A percentile compares a stretch with the other conserved stretches of the same genome.
Evolutionary conservation across 2,113 vertebrate species (phyloP).

Genomic region (Poicephalus gulielmi): DNA sequence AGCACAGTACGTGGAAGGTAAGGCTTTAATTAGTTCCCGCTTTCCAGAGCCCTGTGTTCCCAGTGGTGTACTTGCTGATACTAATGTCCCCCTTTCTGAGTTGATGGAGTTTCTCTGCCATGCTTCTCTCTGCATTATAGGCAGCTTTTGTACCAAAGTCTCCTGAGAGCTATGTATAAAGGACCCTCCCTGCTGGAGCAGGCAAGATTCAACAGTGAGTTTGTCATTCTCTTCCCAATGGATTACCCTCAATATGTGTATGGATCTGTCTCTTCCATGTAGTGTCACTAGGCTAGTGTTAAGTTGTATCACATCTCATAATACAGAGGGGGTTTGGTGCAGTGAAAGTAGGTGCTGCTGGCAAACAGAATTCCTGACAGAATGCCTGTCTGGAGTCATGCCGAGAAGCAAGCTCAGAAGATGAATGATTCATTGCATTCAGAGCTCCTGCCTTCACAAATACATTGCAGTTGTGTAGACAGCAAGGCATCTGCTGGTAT

Average conservation of each 20-base stretch:
- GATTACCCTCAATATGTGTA: neutral
- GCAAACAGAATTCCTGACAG: neutral
- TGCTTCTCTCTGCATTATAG: neutral
- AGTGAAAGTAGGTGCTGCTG: neutral
- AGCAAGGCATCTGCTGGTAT: neutral
- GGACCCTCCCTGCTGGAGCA: neutral
- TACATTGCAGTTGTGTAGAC: neutral
- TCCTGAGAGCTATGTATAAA: neutral
- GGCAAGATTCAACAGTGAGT: neutral
- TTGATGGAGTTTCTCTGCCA: neutral
- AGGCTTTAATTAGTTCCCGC: constrained; percentile 17
- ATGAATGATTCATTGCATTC: neutral
- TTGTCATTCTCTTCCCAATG: neutral
- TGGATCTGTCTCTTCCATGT: neutral
- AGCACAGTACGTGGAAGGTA: constrained; percentile 84
- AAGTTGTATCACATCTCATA: neutral
- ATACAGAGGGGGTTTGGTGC: neutral
- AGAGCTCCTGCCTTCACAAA: neutral
- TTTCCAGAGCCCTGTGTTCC: neutral
- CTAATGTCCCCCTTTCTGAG: neutral
- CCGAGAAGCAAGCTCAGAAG: neutral
- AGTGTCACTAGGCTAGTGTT: neutral
- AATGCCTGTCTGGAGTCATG: neutral
- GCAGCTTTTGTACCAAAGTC: neutral
- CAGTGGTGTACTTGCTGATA: neutral